These are phyloP conservation scores for Ispidina picta DNA, from an alignment of 2,797 vertebrate genomes.

Conservation along the genomic window DNA sequence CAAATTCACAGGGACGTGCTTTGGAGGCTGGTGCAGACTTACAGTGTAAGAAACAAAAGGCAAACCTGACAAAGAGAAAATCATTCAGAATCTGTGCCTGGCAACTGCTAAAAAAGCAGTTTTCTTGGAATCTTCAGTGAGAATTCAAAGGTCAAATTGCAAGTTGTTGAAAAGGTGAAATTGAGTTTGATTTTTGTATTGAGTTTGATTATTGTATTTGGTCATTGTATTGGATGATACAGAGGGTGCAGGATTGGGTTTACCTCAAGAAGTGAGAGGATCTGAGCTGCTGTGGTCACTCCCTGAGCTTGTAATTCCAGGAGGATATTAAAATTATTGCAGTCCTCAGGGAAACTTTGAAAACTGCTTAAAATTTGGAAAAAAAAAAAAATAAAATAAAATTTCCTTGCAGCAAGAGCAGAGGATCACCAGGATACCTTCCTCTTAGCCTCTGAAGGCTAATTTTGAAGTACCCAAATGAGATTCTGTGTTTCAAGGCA, in stretches of 20 bases:
- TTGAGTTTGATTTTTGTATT: neutral
- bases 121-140: neutral
- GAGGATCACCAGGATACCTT: neutral
- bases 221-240: neutral
- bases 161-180: neutral
- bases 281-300: neutral
- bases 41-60: fast-evolving
- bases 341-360: neutral
- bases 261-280: neutral
- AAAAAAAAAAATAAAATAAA: neutral
- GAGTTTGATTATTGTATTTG: too few relatives aligned
- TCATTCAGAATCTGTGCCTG: fast-evolving
- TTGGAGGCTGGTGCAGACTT: neutral
- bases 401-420: neutral
- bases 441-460: neutral
- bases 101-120: neutral
- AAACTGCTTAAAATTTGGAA: neutral
- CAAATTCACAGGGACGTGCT: neutral
- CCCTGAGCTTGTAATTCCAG: neutral
- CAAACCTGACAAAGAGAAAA: neutral
- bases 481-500: neutral
- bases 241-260: neutral
- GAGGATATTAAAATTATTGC: neutral
- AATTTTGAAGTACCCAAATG: neutral
- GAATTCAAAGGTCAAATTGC: neutral